These are phyloP conservation scores for Tupiocoris notatus DNA, from an alignment of 2,888 invertebrate species.

Conservation along the genomic window DNA sequence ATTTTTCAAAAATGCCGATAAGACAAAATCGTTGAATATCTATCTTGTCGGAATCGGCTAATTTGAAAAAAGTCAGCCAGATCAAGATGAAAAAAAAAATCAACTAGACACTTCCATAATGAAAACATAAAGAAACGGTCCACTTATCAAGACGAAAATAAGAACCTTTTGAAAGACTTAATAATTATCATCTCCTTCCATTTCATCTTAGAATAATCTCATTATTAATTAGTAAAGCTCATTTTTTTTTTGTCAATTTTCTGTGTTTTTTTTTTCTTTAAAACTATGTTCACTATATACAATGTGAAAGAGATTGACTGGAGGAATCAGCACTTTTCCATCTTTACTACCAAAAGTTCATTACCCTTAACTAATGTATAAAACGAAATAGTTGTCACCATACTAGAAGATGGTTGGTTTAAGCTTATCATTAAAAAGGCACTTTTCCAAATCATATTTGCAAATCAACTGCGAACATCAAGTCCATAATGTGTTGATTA, in stretches of 20 bases:
- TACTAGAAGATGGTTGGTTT: neutral
- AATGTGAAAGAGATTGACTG: neutral
- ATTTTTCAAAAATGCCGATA: no score
- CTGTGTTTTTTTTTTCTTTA: conserved; percentile 2
- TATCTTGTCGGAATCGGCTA: conserved; percentile 6
- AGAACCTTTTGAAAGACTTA: conserved; percentile 30
- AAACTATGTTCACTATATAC: conserved; percentile 38
- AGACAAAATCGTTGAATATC: neutral
- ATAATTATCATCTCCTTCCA: conserved; percentile 5
- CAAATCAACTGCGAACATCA: no score
- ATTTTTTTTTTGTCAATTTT: conserved; percentile 19
- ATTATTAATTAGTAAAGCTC: conserved; percentile 38
- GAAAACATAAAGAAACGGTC: neutral
- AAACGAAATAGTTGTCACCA: no score
- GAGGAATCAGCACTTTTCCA: neutral
- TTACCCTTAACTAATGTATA: no score
- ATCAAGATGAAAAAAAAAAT: neutral
- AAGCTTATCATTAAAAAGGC: conserved; percentile 16
- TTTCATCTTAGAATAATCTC: conserved; percentile 10
- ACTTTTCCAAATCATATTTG: conserved; percentile 17
- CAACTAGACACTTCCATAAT: conserved; percentile 10
- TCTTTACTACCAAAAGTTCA: neutral
- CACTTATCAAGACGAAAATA: conserved; percentile 10
- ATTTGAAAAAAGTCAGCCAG: neutral
- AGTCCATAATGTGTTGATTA: no score